Evolutionary conservation across 2,113 vertebrate genomes (phyloP).

Genomic region (Lophius piscatorius): DNA sequence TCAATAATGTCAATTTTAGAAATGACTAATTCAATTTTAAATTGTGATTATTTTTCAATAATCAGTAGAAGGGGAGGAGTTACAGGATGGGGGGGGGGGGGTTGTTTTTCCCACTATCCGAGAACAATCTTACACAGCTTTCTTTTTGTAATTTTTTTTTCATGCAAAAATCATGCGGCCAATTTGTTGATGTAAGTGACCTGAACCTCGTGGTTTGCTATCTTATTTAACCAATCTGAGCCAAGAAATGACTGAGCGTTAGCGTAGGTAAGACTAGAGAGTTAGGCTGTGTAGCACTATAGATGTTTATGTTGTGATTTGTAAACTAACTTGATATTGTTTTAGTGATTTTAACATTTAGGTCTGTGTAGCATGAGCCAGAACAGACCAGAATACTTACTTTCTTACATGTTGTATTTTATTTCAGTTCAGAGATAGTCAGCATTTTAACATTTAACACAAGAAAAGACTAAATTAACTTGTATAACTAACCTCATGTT

Average conservation of each 20-base stretch:
- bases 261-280: slow-evolving; percentile 59
- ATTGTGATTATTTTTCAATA: slow-evolving; percentile 36
- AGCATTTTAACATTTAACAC: slow-evolving; percentile 63
- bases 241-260: slow-evolving; percentile 69
- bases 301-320: slow-evolving; percentile 70
- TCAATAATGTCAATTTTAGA: too few relatives aligned
- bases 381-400: slow-evolving; percentile 48
- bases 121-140: slow-evolving; percentile 97
- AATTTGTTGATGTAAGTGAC: slow-evolving; percentile 99
- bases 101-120: slow-evolving; percentile 82
- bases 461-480: slow-evolving; percentile 71
- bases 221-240: slow-evolving; percentile 88
- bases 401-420: slow-evolving; percentile 52
- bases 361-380: slow-evolving; percentile 40
- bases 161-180: slow-evolving; percentile 98
- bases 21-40: slow-evolving; percentile 46
- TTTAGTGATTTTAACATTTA: slow-evolving; percentile 55
- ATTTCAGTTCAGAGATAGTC: slow-evolving; percentile 55
- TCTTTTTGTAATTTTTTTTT: slow-evolving; percentile 98
- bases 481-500: slow-evolving; percentile 78
- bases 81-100: slow-evolving; percentile 40
- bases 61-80: slow-evolving; percentile 34
- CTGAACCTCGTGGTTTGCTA: slow-evolving; percentile 96
- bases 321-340: slow-evolving; percentile 60
- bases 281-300: slow-evolving; percentile 56